Evolutionary conservation across 2,888 invertebrate species (phyloP), one percentile per base, ranked within the genome.

Genomic region (Loripinus fragilis): DNA sequence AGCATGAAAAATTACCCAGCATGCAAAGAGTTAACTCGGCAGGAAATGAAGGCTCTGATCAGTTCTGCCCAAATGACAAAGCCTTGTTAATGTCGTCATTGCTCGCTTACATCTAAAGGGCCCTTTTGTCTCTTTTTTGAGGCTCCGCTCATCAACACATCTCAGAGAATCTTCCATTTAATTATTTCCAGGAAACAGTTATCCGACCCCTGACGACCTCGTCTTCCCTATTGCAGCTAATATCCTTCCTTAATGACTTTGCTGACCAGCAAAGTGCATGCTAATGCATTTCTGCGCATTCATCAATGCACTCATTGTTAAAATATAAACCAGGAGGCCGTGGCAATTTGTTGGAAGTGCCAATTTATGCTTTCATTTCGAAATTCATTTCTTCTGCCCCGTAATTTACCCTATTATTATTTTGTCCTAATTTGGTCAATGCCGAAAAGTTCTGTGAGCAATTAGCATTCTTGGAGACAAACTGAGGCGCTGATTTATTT

Each of bases 211-310:
- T 2, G 20, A 20, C 33, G 60, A 30, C 60, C 60, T 20, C 7
- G 10, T 33, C 38, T 12, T 5, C 7, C 12, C 5, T 8, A 8
- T 33, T 28, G 3, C 60, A 17, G 60, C 60, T 60, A 60, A 60
- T 60, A 23, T n/a, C 20, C 60, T 60, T 12, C 30, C 60, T 20
- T 60, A 20, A 25, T 33, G 30, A 33, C 60, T 33, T 10, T 2
- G 25, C 20, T 60, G 33, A 60, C 8, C 33, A 60, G 23, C 23
- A n/a, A 60, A 23, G n/a, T 60, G 60, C 60, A 60, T 30, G 60
- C 60, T 60, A 60, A 60, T 60, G 60, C 60, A 60, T 33, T 60
- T 60, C 28, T 60, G 28, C 10, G 20, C 60, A 60, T 33, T 60
- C 60, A 60, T 60, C 60, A 60, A 28, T 33, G 60, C 60, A 60